These are phyloP conservation scores for Pionites leucogaster DNA, from an alignment of 2,113 vertebrate species.

Conservation along the genomic window DNA sequence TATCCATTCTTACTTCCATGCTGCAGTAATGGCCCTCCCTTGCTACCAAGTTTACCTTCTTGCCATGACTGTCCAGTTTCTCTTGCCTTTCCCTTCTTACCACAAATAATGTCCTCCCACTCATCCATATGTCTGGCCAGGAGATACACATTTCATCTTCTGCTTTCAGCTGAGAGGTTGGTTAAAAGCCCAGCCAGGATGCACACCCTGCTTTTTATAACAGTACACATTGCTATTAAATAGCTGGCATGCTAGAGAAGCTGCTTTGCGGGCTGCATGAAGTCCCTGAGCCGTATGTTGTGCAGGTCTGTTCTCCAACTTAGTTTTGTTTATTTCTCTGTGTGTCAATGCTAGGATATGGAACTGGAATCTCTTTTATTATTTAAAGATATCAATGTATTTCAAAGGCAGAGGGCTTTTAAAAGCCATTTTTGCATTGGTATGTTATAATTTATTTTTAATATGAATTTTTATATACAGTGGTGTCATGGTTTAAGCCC, in stretches of 20 bases:
- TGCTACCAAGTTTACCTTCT: not conserved
- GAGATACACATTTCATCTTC: not conserved
- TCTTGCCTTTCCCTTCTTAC: not conserved
- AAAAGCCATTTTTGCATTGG: slow-evolving; percentile 38
- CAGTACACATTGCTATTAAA: slow-evolving; percentile 1
- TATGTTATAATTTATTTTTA: slow-evolving; percentile 62
- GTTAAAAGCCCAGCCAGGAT: slow-evolving; percentile 18
- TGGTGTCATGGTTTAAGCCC: not conserved
- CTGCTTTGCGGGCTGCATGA: not conserved
- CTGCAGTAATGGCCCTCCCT: not conserved
- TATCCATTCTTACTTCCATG: not conserved
- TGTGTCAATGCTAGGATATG: not conserved
- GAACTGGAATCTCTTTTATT: not conserved
- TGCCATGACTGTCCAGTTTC: not conserved
- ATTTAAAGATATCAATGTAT: slow-evolving; percentile 52
- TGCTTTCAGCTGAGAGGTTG: not conserved
- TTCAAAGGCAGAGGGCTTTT: slow-evolving; percentile 43
- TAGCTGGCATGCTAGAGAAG: slow-evolving; percentile 10
- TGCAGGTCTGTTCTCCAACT: slow-evolving; percentile 13
- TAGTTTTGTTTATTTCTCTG: slow-evolving; percentile 13
- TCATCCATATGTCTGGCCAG: not conserved
- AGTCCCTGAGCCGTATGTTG: slow-evolving; percentile 13
- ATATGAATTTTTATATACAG: slow-evolving; percentile 61
- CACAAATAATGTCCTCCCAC: not conserved
- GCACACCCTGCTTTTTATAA: not conserved